Percentiles rank a stretch among this genome's conserved stretches.
Evolutionary conservation across 2,113 vertebrate species (phyloP).

Genomic region (Lepus americanus): DNA sequence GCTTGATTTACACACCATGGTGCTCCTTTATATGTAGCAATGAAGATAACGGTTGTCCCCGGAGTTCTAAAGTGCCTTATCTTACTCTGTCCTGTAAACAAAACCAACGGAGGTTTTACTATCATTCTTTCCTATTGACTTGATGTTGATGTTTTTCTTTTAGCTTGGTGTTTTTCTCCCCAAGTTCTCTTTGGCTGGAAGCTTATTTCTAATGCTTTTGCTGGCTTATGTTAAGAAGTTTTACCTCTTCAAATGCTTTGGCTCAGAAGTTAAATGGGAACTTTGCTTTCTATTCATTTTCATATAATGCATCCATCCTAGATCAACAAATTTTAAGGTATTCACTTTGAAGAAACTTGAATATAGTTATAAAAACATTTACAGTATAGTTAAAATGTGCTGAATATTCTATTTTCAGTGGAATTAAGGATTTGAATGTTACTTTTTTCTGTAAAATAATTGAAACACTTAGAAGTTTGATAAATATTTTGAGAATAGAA

Average conservation of each 20-base stretch:
- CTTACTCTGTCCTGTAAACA: constrained; percentile 9
- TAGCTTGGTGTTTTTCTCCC: constrained; percentile 65
- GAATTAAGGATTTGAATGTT: not conserved
- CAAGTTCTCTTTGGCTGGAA: constrained; percentile 67
- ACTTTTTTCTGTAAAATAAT: constrained; percentile 24
- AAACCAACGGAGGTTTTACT: constrained; percentile 57
- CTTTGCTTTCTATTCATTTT: constrained; percentile 71
- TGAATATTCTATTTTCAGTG: not conserved
- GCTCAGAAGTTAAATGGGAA: constrained; percentile 72
- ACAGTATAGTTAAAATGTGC: constrained; percentile 12
- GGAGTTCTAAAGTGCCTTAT: not conserved
- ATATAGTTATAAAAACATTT: constrained; percentile 59
- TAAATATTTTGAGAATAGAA: not conserved
- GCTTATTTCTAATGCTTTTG: constrained; percentile 79
- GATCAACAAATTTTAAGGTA: constrained; percentile 41
- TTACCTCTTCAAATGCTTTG: constrained; percentile 75
- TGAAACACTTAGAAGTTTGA: not conserved
- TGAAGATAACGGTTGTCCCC: not conserved
- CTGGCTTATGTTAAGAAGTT: constrained; percentile 80
- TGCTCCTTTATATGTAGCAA: not conserved
- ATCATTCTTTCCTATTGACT: constrained; percentile 78
- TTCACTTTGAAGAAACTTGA: constrained; percentile 50
- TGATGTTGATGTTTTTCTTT: constrained; percentile 76
- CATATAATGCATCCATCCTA: constrained; percentile 69
- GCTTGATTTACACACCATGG: not conserved